Percentiles rank a stretch among this genome's conserved stretches.
Conservation (phyloP, 2,113 vertebrate genomes). For the Hippocampus barbouri region DNA sequence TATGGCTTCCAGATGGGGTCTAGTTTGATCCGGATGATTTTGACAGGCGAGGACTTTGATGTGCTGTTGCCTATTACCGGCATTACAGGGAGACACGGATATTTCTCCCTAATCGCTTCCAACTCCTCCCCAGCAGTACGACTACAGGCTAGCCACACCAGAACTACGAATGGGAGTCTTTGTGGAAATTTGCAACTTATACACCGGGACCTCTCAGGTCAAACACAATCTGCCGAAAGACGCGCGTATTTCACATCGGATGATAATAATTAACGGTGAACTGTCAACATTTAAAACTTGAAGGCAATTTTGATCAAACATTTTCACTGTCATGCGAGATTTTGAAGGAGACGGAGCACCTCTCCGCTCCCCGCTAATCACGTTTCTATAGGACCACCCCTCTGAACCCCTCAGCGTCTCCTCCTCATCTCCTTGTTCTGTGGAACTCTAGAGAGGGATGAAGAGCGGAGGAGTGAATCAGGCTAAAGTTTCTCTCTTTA, state of each 20-base stretch:
- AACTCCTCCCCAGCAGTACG: constrained; percentile 52
- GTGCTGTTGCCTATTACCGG: constrained; percentile 72
- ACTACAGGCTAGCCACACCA: constrained; percentile 31
- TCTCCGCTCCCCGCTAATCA: constrained; percentile 58
- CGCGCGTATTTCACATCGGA: too few relatives aligned
- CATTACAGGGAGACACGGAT: constrained; percentile 66
- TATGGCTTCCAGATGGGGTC: constrained; percentile 72
- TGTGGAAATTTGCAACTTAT: background rate
- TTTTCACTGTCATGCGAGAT: constrained; percentile 49
- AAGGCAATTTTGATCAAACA: too few relatives aligned
- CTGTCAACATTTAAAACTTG: too few relatives aligned
- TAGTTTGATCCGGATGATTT: constrained; percentile 70
- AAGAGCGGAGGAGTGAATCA: constrained; percentile 60
- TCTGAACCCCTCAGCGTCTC: constrained; percentile 36
- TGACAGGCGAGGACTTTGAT: constrained; percentile 72
- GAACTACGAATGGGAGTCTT: constrained; percentile 3
- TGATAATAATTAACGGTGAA: too few relatives aligned
- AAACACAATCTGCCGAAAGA: background rate
- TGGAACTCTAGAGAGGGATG: constrained; percentile 41
- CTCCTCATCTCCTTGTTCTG: constrained; percentile 43
- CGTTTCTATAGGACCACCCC: constrained; percentile 64
- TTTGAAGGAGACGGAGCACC: constrained; percentile 43
- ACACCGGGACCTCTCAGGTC: background rate
- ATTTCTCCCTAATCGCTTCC: constrained; percentile 73
- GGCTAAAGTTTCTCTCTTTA: constrained; percentile 59